Base-by-base conservation (phyloP, 2,888 invertebrate species). In the Pollenia angustigena region DNA sequence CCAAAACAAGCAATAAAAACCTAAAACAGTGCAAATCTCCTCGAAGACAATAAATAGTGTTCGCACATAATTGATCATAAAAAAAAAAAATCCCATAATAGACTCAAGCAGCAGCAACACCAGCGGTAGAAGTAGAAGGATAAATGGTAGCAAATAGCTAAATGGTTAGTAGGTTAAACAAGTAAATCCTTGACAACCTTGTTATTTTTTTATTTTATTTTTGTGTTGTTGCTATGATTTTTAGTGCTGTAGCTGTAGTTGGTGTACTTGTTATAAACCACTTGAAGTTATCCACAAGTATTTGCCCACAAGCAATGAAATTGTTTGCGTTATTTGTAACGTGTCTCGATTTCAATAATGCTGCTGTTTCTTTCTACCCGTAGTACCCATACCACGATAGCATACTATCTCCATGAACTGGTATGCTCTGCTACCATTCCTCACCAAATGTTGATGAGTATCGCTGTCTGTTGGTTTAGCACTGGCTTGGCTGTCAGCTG, bases 51-150 rank as follows among this genome's bases (percentile, higher is more conserved):
- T 78, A 76, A 83, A 81, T 62, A 46, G 88, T 88, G 89, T 91
- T 91, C 90, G 89, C 91, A 91, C 90, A 90, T 91, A 91, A 91
- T 91, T 91, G 91, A 90, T 91, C 89, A 90, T 91, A 91, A 91
- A 23, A 50, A 12, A 40, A 40, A 66, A 83, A 48, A 82, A 80
- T 52, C 18, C 44, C 52, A 32, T 54, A 32, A 6, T 32, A 32
- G 32, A 32, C 4, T 32, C 32, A 1, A 83, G 11, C 52, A 54
- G 18, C 18, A 18, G 32, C 71, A 50, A 18, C 1, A 7, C 18
- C n/a, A 68, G 16, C 60, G 62, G 60, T 18, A 32, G 16, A 14
- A 16, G 52, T 12, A 1, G 62, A 2, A 44, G 9, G 16, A 58
- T 32, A 32, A 32, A 50, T 42, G 16, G 56, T 23, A 46, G 60